Base-by-base conservation (phyloP, 2,888 invertebrate species). In the Caenorhabditis doughertyi region DNA sequence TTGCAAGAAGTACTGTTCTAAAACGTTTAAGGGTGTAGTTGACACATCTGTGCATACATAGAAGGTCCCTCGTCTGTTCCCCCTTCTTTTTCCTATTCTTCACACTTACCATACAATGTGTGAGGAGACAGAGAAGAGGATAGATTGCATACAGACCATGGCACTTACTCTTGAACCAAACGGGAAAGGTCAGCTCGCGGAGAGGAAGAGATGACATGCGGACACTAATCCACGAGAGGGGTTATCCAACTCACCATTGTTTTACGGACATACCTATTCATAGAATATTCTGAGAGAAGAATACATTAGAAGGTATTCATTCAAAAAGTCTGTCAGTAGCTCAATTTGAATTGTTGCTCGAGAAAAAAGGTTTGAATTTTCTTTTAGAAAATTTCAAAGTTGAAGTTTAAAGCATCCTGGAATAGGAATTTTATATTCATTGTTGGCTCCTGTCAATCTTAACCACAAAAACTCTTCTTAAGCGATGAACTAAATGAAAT, bases 21-120 rank as follows among this genome's bases (percentile, higher is more conserved):
- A 56, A 71, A 39, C 27, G 49, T 32, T 71, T 47, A 21, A 25
- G 44, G 32, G 55, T 56, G 62, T 51, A 51, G 32, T 68, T 76
- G 67, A 68, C 76, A 76, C 76, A 76, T 76, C 76, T 76, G 76
- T 76, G 76, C 76, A 76, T 35, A 68, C 68, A 67, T 21, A 49
- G 64, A 18, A 21, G 11, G 55, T 32, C 32, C 32, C 49, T 21
- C 44, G 21, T 51, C 47, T 29, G 4, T 47, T 18, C 49, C 35
- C 13, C 35, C 47, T 27, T 47, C 39, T 9, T 11, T 39, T 13
- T 18, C 7, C 27, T 16, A 32, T 35, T 44, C 58, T 71, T 73
- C 73, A 71, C 73, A 55, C 73, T 25, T 55, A 44, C 64, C 51
- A 47, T 60, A 60, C 53, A 64, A 47, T 60, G 51, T 35, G 51